Base-by-base conservation (phyloP, 2,113 vertebrate species). In the Anhinga anhinga region DNA sequence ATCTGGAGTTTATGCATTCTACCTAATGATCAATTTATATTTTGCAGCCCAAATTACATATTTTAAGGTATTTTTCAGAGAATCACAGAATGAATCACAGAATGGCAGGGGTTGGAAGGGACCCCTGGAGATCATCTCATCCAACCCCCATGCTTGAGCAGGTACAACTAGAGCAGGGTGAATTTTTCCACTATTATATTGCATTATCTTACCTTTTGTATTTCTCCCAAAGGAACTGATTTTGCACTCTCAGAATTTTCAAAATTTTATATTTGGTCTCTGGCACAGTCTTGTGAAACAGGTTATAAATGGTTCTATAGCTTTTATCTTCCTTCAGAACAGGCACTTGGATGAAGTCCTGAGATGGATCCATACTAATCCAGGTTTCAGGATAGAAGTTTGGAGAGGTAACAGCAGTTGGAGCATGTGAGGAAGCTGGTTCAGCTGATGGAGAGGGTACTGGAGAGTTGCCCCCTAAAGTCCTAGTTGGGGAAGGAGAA, bases 201-300 rank as follows among this genome's bases (percentile, higher is more conserved):
- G 47, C 50, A 7, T 42, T 42, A 40, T 86, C 98, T 98, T 97
- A 99, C 99, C 99, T 99, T 98, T 99, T 99, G 69, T 99, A 99
- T 87, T 99, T 99, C 97, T 99, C 99, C 99, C 99, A 99, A 38
- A 99, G 99, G 97, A 99, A 99, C 71, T 99, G 99, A 96, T 99
- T 99, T 97, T 99, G 99, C 86, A 99, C 99, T 34, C 99, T 98
- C 83, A 99, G 96, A 96, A 99, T 99, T 97, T 99, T 99, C 93
- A 99, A 96, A 82, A 99, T 99, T 96, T 97, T 98, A 26, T 99
- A 99, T 98, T 99, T 99, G 98, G 99, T 99, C 97, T 99, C 99
- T 3, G 99, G 99, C 93, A 99, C 99, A 10, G 99, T 99, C 98
- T 99, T 99, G 98, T 99, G 99, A 98, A 99, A 99, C 97, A 99